Percentiles rank a stretch among this genome's conserved stretches.
Evolutionary conservation across 2,888 invertebrate species (phyloP).

Genomic region (Aplocera efformata): DNA sequence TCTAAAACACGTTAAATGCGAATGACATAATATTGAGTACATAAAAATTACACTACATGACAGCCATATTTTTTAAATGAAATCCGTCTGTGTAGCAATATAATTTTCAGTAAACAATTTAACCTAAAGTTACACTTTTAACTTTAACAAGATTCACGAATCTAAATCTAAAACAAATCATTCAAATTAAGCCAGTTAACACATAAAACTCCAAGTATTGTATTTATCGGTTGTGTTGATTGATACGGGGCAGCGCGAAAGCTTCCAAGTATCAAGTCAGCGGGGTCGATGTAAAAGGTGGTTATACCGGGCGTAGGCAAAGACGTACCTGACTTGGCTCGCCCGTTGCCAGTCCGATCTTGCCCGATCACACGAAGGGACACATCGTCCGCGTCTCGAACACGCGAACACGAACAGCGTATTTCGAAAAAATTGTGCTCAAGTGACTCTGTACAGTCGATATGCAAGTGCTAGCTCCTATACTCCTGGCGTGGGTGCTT

Average conservation of each 20-base stretch:
- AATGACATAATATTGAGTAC: too few relatives aligned
- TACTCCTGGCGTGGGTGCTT: constrained; percentile 61
- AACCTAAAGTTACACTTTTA: too few relatives aligned
- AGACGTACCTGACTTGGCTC: constrained; percentile 70
- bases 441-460: constrained; percentile 21
- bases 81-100: too few relatives aligned
- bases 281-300: constrained; percentile 56
- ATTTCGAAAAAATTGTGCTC: constrained; percentile 37
- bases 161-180: too few relatives aligned
- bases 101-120: too few relatives aligned
- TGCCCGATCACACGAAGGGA: constrained; percentile 58
- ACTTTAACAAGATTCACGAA: too few relatives aligned
- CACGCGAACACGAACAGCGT: constrained; percentile 39
- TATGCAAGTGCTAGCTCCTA: constrained; percentile 68
- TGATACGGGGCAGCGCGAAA: constrained; percentile 28
- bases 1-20: too few relatives aligned
- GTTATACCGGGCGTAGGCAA: constrained; percentile 76
- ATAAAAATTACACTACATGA: too few relatives aligned
- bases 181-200: too few relatives aligned
- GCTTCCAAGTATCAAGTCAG: constrained; percentile 55
- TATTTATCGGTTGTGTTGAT: too few relatives aligned
- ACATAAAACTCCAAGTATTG: too few relatives aligned
- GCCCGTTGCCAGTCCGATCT: constrained; percentile 67
- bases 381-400: constrained; percentile 49
- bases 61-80: too few relatives aligned